These are phyloP conservation scores for Leptinotarsa lineolata DNA, from an alignment of 1,140 invertebrate species.

Conservation along the genomic window DNA sequence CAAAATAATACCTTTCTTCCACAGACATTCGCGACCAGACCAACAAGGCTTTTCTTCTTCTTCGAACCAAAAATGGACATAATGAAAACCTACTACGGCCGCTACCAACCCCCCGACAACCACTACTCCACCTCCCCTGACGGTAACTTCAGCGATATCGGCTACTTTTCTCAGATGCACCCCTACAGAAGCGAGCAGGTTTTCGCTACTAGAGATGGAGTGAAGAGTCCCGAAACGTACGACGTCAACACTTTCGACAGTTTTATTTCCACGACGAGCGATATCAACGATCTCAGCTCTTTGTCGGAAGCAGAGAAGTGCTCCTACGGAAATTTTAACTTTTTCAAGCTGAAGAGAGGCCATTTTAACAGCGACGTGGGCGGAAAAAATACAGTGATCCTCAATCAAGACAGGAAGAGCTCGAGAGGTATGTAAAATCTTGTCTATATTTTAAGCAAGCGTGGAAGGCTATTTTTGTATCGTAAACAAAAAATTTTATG, in stretches of 20 bases:
- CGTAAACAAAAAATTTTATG: too few relatives aligned
- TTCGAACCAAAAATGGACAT: constrained; percentile 35
- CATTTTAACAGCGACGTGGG: constrained; percentile 9
- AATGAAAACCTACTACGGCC: constrained; percentile 41
- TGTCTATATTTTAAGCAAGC: too few relatives aligned
- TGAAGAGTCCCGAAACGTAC: constrained; percentile 23
- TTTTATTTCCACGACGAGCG: constrained; percentile 23
- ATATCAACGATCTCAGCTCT: constrained; percentile 25
- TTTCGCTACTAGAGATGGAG: constrained; percentile 1
- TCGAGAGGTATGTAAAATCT: constrained; percentile 15
- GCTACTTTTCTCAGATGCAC: constrained; percentile 16
- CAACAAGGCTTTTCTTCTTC: too few relatives aligned
- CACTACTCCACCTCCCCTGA: background rate
- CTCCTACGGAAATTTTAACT: constrained; percentile 31
- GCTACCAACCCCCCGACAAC: constrained; percentile 23
- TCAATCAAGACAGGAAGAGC: constrained; percentile 26
- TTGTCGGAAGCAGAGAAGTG: constrained; percentile 29
- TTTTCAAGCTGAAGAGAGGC: constrained; percentile 27
- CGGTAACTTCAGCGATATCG: background rate
- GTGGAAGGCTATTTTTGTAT: too few relatives aligned
- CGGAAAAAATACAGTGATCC: constrained; percentile 16
- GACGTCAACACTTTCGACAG: constrained; percentile 28
- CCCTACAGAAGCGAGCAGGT: background rate
- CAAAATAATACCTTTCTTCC: background rate
- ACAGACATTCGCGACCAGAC: background rate